These are phyloP conservation scores for Exaiptasia diaphana DNA, from an alignment of 64 coral and sea anemone species.

Conservation along the genomic window DNA sequence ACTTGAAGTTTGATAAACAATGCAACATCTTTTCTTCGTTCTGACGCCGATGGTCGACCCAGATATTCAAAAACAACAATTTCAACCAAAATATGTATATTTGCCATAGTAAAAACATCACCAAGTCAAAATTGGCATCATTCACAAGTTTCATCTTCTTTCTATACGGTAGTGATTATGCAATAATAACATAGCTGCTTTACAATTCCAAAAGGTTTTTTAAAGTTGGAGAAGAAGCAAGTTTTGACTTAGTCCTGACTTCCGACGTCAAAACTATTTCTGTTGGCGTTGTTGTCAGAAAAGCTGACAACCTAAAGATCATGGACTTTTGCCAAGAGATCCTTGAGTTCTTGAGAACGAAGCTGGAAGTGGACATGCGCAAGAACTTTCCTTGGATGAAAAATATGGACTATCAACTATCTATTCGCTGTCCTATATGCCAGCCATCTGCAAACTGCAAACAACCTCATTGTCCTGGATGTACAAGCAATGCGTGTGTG, in stretches of 20 bases:
- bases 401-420: background rate
- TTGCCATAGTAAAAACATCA: too few species aligned
- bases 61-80: too few species aligned
- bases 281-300: background rate
- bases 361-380: background rate
- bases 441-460: background rate
- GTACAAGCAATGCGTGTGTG: background rate
- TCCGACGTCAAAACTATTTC: background rate
- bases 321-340: background rate
- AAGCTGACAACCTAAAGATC: background rate
- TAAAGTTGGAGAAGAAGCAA: background rate
- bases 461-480: background rate
- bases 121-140: too few species aligned
- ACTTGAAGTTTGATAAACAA: too few species aligned
- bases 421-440: background rate
- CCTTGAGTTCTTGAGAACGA: background rate
- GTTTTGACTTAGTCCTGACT: background rate
- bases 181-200: too few species aligned
- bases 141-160: too few species aligned
- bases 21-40: too few species aligned
- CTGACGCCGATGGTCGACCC: too few species aligned
- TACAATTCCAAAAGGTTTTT: too few species aligned
- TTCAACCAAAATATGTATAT: too few species aligned
- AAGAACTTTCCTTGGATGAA: background rate
- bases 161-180: too few species aligned